Evolutionary conservation across 1,140 invertebrate species (phyloP).

Genomic region (Dendrolimus punctatus): DNA sequence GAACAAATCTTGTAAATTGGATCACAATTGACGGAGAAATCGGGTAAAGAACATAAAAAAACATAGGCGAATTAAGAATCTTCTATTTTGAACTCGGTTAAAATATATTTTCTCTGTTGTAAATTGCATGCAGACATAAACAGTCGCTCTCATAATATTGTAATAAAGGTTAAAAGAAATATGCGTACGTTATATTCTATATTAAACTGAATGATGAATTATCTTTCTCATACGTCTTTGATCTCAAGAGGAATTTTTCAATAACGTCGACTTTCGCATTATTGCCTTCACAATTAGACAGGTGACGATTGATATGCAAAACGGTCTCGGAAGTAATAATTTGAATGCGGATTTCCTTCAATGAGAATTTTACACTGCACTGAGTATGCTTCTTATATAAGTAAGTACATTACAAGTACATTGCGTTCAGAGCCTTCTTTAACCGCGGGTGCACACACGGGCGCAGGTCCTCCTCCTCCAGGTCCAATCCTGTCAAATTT

Average conservation of each 20-base stretch:
- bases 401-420: no score
- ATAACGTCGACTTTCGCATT: conserved; percentile 6
- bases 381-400: no score
- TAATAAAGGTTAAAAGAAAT: conserved; percentile 37
- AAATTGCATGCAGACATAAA: conserved; percentile 30
- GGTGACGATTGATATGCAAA: conserved; percentile 7
- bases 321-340: conserved; percentile 11
- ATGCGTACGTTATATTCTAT: conserved; percentile 14
- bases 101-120: conserved; percentile 36
- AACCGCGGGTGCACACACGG: no score
- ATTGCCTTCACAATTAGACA: conserved; percentile 6
- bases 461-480: no score
- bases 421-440: no score
- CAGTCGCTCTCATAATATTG: conserved; percentile 24
- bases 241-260: conserved; percentile 11
- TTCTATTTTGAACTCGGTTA: conserved; percentile 19
- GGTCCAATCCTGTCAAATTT: no score
- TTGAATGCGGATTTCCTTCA: not conserved
- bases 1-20: no score
- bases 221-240: conserved; percentile 12
- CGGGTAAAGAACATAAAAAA: no score
- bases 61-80: no score
- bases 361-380: no score
- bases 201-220: conserved; percentile 18
- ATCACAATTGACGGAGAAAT: no score